These are phyloP conservation scores for Ornithoptera alexandrae DNA, from an alignment of 2,888 invertebrate genomes.

Conservation along the genomic window DNA sequence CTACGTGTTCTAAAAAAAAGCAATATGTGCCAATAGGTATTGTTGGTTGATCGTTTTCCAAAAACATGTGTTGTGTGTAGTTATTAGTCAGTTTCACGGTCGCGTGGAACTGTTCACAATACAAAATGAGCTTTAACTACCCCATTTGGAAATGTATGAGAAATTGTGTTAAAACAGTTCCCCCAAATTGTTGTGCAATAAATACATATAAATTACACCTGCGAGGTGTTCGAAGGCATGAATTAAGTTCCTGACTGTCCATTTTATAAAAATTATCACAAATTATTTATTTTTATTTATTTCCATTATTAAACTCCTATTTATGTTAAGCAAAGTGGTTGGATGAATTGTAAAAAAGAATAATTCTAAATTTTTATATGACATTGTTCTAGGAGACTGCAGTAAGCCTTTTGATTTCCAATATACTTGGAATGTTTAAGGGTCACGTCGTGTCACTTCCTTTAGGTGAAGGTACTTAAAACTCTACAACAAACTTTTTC, in stretches of 20 bases:
- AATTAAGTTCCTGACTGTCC: constrained; percentile 27
- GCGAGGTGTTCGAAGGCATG: constrained; percentile 18
- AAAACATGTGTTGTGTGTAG: constrained; percentile 26
- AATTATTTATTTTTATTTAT: constrained; percentile 29
- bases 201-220: constrained; percentile 16
- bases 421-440: constrained; percentile 20
- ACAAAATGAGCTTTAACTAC: constrained; percentile 21
- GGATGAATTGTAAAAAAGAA: not conserved
- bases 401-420: constrained; percentile 27
- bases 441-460: constrained; percentile 19
- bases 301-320: constrained; percentile 13
- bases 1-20: constrained; percentile 29
- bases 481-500: constrained; percentile 23
- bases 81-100: constrained; percentile 8
- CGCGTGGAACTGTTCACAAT: constrained; percentile 6
- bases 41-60: constrained; percentile 18
- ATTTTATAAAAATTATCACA: constrained; percentile 16
- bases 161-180: constrained; percentile 2
- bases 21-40: constrained; percentile 34
- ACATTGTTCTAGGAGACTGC: constrained; percentile 28
- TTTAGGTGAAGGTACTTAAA: constrained; percentile 29
- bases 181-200: constrained; percentile 28
- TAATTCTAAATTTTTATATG: constrained; percentile 11
- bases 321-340: constrained; percentile 19
- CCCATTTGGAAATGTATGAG: constrained; percentile 4